Base-by-base conservation (phyloP, 2,797 vertebrate species). In the Holocentrus rufus region DNA sequence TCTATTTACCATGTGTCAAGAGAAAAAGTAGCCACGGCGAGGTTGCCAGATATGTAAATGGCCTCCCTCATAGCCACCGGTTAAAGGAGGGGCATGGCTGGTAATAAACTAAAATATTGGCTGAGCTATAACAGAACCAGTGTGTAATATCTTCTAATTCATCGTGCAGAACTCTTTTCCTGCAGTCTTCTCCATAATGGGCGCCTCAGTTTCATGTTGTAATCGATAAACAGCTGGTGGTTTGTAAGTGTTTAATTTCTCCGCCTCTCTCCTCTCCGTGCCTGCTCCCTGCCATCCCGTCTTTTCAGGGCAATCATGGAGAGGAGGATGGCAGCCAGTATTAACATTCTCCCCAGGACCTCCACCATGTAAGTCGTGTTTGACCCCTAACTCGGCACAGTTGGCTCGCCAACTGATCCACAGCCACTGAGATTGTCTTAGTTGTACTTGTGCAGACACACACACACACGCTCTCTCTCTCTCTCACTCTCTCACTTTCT, bases 331-430 rank as follows among this genome's bases (percentile, higher is more conserved):
- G 95, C 95, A 34, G 95, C 95, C 71, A 93, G 91, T 5, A 86
- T 96, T 84, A 96, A 93, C 90, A 96, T 97, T 85, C 91, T 96
- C 80, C 92, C 94, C 22, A 93, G 82, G 86, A 93, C 92, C 61
- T 93, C 91, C 0, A 94, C 95, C 59, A 90, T 97, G 96, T 97
- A 92, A 97, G 93, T 94, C 65, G 67, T 25, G 34, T 50, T 64
- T 53, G 11, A 55, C 27, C 46, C 34, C 17, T 11, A 65, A 54
- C 55, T 74, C 69, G 25, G 80, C 72, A 65, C 22, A 52, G 30
- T 59, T 61, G 76, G 47, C 55, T 53, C 46, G 13, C 31, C 3
- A 1, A 44, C 55, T 23, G 3, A 44, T 15, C 23, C 64, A 23
- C 61, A 56, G 10, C n/a, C 69, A 59, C 62, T 63, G 58, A 69